Evolutionary conservation across 2,888 invertebrate genomes (phyloP), one percentile per base, ranked within the genome.

Genomic region (Hermaeophaga mercurialis): DNA sequence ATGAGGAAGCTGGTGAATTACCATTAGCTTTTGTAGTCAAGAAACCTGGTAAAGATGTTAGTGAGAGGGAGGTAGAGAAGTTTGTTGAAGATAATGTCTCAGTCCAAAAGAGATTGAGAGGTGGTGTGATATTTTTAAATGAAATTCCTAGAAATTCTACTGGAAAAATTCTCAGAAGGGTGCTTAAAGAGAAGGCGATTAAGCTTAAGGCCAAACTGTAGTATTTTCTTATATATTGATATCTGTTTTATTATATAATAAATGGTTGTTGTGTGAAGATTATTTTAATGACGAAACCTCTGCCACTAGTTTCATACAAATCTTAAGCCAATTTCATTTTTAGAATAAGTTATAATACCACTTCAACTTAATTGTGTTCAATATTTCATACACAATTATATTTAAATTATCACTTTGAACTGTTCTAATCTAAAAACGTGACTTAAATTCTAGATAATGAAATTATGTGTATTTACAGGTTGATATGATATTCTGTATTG

Each of bases 11-110:
- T 28, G 92, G 93, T 6, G 91, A 91, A 74, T 77, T 91, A 54
- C 91, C 92, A 5, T 68, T 85, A 62, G 92, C 91, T 0, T 91
- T 88, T 75, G 82, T 92, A 8, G 91, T 91, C 3, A 81, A 80
- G 54, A 85, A 85, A 72, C 79, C 81, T 0, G 79, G 77, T 61
- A 74, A 76, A 1, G 69, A 73, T 1, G 70, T 86, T 43, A 82
- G 80, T 0, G 83, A 82, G 62, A 58, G 63, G 17, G 73, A 74
- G 61, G 55, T 76, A 11, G 62, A 71, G 49, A 63, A 71, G 52
- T 84, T 81, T 71, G 78, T 87, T 9, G 80, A 82, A 19, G 66
- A 59, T 36, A 70, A 71, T 54, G 72, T 77, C 7, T 80, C 87
- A 1, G 77, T 81, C 15, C 84, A 82, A 68, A 89, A 89, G 79